Conservation (phyloP, 1,140 invertebrate genomes). For the Lethocerus indicus region DNA sequence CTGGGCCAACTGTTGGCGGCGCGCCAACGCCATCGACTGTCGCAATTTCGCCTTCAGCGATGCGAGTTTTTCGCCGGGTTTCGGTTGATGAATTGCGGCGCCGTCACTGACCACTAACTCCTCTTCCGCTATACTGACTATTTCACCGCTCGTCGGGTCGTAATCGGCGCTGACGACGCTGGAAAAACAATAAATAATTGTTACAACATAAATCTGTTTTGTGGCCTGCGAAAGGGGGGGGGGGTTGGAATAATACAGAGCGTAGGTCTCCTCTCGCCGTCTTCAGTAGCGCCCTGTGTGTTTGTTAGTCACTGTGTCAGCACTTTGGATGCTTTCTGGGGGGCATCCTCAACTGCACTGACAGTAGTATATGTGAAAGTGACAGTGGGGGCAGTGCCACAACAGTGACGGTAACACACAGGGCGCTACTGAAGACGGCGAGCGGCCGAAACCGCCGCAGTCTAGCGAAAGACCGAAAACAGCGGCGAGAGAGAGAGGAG, state of each 20-base stretch:
- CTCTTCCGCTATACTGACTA: constrained; percentile 12
- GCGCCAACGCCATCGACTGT: constrained; percentile 37
- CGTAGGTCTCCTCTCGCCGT: too few species aligned
- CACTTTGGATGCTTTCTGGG: too few species aligned
- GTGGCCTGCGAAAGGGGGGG: not conserved
- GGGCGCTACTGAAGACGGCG: too few species aligned
- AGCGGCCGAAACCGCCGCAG: too few species aligned
- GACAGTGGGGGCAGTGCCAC: too few species aligned
- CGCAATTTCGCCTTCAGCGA: constrained; percentile 42
- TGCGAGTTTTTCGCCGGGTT: constrained; percentile 39
- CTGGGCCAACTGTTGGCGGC: constrained; percentile 36
- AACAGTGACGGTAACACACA: too few species aligned
- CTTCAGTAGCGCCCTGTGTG: too few species aligned
- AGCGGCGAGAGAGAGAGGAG: too few species aligned
- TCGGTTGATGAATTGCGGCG: constrained; percentile 24
- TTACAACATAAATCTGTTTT: not conserved
- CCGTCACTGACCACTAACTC: constrained; percentile 14
- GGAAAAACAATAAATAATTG: constrained; percentile 5
- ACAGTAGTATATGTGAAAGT: not conserved
- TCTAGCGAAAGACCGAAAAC: too few species aligned
- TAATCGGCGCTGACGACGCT: constrained; percentile 13
- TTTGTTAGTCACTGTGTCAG: too few species aligned
- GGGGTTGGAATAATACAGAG: too few species aligned
- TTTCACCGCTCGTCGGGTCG: constrained; percentile 9
- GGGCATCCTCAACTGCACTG: not conserved